phyloP scores from a whole-genome alignment of 2,113 vertebrate genomes.

The Sinocyclocheilus grahami region DNA sequence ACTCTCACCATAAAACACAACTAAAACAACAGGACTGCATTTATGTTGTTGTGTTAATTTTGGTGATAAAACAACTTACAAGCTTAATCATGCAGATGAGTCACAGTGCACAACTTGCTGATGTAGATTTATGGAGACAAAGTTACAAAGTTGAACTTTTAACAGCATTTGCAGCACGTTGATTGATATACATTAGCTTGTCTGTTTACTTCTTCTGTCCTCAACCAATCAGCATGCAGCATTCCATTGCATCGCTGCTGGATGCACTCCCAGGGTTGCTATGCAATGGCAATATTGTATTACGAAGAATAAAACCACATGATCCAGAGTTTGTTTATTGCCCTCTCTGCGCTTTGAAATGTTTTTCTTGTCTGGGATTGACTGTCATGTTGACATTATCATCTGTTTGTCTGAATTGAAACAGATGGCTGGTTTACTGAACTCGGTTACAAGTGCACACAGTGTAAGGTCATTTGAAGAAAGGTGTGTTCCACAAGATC shows the following conservation, averaged over 20 bases:
- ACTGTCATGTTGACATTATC: conserved; percentile 19
- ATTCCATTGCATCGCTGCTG: not conserved
- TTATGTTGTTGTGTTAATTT: not conserved
- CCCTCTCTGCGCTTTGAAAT: not conserved
- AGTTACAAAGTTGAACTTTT: not conserved
- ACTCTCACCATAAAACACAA: not conserved
- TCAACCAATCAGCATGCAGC: conserved; percentile 25
- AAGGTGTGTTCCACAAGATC: not conserved
- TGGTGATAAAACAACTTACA: not conserved
- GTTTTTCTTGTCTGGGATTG: not conserved
- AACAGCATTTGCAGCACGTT: not conserved
- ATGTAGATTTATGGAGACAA: not conserved
- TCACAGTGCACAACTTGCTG: not conserved
- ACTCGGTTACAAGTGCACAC: not conserved
- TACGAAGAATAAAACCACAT: not conserved
- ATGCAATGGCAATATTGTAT: conserved; percentile 6
- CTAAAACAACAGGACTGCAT: not conserved
- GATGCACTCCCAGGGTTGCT: not conserved
- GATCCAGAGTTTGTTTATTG: not conserved
- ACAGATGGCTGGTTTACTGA: conserved; percentile 7
- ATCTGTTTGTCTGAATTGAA: not conserved
- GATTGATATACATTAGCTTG: not conserved
- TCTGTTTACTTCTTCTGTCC: not conserved
- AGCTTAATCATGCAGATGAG: not conserved
- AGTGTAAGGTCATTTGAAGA: not conserved